Conservation (phyloP, 2,797 vertebrate species). For the Chloroceryle inda region DNA sequence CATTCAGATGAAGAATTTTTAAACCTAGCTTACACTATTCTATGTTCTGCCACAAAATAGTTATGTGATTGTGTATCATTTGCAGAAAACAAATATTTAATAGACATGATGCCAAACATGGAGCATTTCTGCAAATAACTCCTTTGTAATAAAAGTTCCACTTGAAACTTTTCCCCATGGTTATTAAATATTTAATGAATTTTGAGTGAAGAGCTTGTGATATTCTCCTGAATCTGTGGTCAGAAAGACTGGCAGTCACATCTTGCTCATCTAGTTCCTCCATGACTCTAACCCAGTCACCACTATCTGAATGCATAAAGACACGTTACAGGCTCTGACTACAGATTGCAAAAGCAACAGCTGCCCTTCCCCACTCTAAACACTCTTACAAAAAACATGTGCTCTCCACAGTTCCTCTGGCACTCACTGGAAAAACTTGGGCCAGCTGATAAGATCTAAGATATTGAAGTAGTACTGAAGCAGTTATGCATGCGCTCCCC, state of each 20-base stretch:
- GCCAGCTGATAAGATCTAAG: background rate
- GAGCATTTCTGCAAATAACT: background rate
- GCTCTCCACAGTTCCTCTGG: background rate
- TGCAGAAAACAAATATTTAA: background rate
- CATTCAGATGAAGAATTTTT: background rate
- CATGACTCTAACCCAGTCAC: background rate
- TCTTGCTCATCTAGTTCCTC: background rate
- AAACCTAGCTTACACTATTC: background rate
- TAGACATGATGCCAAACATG: background rate
- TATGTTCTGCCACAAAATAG: background rate
- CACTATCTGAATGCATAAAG: background rate
- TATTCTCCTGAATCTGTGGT: background rate
- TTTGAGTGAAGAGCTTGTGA: background rate
- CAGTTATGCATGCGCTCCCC: background rate
- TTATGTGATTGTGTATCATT: background rate
- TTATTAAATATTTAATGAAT: background rate
- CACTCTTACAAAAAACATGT: background rate
- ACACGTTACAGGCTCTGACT: accelerated
- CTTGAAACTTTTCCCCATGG: background rate
- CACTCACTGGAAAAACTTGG: background rate
- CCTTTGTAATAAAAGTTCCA: background rate
- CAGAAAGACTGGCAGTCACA: background rate
- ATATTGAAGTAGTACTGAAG: accelerated
- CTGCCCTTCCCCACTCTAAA: background rate
- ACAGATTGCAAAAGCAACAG: accelerated